Evolutionary conservation across 2,888 invertebrate species (phyloP), one percentile per base, ranked within the genome.

Genomic region (Drosophila mulleri): DNA sequence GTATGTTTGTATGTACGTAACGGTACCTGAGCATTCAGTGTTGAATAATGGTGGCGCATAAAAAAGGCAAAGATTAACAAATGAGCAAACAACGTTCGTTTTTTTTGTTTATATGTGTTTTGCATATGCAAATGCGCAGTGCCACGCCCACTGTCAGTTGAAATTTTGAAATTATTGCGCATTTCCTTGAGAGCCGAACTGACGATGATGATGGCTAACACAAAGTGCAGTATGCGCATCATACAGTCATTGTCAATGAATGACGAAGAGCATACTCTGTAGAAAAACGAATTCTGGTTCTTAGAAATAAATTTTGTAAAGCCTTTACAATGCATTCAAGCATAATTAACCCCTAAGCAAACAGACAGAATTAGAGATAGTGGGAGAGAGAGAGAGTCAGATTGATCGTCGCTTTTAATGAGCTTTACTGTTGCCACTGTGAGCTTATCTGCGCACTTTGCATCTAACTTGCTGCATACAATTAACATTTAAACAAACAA

Each of bases 21-120:
- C 87, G 87, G 87, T 80, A 78, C 78, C 80, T 84, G 80, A 78
- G 82, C 82, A 84, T 79, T 87, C 74, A 82, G 75, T 82, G 84
- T 84, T 84, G 84, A 87, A 87, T 84, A 84, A 87, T 84, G 78
- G 78, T 70, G 75, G 84, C 69, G 76, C 67, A 76, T 71, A 69
- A 69, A 67, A 70, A 68, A 63, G 23, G 37, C 50, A 66, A 53
- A 83, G 80, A 83, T 84, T 84, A 82, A 76, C 72, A 87, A 84
- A 84, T 82, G 80, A 82, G 76, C 78, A 68, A 72, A 69, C 64
- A 81, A 71, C 67, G 48, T 70, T 75, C 68, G 74, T 56, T 67
- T 82, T 56, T 66, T 71, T 56, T 41, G 63, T 67, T 72, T 50
- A 5, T 63, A 1, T 39, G 3, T 68, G 62, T 68, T 65, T 72